Percentiles rank a stretch among this genome's conserved stretches.
phyloP scores from a whole-genome alignment of 2,888 invertebrate genomes.

The Hypercompe scribonia region DNA sequence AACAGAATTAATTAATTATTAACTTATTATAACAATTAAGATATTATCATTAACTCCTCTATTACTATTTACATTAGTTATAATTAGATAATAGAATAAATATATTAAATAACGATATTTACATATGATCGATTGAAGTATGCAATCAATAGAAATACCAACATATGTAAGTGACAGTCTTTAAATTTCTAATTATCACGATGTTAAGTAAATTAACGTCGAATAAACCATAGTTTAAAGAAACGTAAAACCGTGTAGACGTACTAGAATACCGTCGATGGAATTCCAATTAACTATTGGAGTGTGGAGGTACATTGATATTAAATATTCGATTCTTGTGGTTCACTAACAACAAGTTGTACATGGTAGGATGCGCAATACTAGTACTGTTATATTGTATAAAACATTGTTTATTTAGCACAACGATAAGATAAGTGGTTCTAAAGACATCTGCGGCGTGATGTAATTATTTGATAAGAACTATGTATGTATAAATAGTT shows the following conservation, averaged over 20 bases:
- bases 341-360: background rate
- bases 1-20: no score
- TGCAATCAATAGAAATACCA: background rate
- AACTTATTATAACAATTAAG: background rate
- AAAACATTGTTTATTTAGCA: slow-evolving; percentile 20
- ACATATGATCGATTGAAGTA: background rate
- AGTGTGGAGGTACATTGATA: background rate
- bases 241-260: background rate
- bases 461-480: slow-evolving; percentile 16
- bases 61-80: background rate
- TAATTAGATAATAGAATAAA: background rate
- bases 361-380: background rate
- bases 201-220: background rate
- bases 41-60: background rate
- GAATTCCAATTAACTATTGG: background rate
- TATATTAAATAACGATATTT: background rate
- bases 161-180: background rate
- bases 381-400: background rate
- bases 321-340: background rate
- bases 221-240: background rate
- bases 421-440: slow-evolving; percentile 12
- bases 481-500: background rate
- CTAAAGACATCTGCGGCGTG: slow-evolving; percentile 6
- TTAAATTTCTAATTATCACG: background rate
- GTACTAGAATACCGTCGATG: background rate